Conservation (phyloP, 2,113 vertebrate genomes). For the Lonchura striata region DNA sequence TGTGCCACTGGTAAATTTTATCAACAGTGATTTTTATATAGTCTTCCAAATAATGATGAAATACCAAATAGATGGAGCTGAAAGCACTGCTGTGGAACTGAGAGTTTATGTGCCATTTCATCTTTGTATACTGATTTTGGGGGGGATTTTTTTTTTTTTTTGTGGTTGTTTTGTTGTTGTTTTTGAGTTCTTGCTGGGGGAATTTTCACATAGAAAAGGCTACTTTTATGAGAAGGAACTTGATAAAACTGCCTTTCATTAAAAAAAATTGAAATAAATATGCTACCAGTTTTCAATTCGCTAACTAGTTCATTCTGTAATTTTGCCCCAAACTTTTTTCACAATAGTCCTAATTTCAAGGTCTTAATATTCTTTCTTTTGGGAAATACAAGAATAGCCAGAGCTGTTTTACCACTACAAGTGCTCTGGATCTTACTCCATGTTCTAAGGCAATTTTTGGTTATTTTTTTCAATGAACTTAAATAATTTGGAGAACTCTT, state of each 20-base stretch:
- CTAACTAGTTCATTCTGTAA: not conserved
- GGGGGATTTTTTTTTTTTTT: not conserved
- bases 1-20: slow-evolving; percentile 30
- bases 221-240: not conserved
- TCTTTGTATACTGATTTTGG: not conserved
- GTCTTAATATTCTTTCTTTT: not conserved
- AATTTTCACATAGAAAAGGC: not conserved
- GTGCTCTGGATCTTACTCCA: not conserved
- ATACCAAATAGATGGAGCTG: not conserved
- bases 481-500: not conserved
- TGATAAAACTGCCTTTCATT: not conserved
- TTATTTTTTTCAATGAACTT: not conserved
- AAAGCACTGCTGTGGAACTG: not conserved
- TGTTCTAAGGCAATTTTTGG: not conserved
- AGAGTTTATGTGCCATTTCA: not conserved
- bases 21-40: slow-evolving; percentile 31
- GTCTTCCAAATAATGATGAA: slow-evolving; percentile 2
- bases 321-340: not conserved
- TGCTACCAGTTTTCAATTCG: not conserved
- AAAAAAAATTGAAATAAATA: not conserved
- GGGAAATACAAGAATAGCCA: not conserved
- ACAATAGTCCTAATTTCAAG: not conserved
- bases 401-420: not conserved
- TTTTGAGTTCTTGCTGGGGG: fast-evolving
- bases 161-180: not conserved